Conservation (phyloP, 2,797 vertebrate species). For the Phrynocephalus vlangalii region DNA sequence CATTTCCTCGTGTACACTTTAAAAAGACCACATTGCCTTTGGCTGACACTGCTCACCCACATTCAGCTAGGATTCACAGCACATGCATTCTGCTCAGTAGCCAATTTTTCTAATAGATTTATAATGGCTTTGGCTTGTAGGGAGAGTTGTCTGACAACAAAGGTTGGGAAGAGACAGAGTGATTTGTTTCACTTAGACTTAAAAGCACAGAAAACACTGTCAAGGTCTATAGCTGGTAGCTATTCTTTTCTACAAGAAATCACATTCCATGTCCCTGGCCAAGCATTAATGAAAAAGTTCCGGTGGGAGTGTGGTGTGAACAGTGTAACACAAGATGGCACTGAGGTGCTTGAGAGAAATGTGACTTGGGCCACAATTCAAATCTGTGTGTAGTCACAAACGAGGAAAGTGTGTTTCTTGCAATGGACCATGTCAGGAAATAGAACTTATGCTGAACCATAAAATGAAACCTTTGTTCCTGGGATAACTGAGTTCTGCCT, state of each 20-base stretch:
- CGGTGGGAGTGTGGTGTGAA: too few relatives aligned
- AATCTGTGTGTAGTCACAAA: neutral
- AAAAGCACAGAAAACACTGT: constrained; percentile 8
- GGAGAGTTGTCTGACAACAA: constrained; percentile 47
- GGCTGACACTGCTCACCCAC: neutral
- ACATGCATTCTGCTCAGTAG: constrained; percentile 25
- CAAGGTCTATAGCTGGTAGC: neutral
- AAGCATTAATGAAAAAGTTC: neutral
- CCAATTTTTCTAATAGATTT: constrained; percentile 51
- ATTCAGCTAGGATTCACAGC: neutral
- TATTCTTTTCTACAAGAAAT: neutral
- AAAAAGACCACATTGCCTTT: neutral
- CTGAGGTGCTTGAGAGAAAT: too few relatives aligned
- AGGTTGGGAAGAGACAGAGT: constrained; percentile 24
- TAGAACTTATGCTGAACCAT: neutral
- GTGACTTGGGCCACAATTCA: neutral
- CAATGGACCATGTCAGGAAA: too few relatives aligned
- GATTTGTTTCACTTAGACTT: constrained; percentile 39
- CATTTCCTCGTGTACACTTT: neutral
- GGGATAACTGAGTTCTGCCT: too few relatives aligned
- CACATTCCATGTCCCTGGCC: neutral
- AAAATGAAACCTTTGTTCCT: neutral
- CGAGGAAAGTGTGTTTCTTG: neutral
- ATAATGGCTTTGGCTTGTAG: neutral
- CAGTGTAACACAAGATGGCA: neutral